Conservation (phyloP, 2,113 vertebrate species). For the Etheostoma spectabile region DNA sequence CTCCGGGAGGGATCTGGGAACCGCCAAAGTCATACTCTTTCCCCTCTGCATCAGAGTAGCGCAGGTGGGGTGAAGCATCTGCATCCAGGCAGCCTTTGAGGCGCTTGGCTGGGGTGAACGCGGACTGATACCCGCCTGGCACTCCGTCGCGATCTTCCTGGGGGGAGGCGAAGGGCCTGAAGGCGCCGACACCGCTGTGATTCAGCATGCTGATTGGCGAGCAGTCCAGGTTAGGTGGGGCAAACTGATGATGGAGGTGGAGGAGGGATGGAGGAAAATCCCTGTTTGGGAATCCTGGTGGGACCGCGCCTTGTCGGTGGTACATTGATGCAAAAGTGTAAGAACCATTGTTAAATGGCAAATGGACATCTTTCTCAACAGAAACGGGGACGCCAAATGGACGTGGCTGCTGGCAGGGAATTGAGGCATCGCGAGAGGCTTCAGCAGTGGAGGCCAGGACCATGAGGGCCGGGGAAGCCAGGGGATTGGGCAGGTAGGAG, state of each 20-base stretch:
- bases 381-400: conserved; percentile 98
- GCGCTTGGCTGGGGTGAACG: conserved; percentile 97
- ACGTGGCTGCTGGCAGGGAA: conserved; percentile 96
- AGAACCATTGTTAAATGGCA: conserved; percentile 98
- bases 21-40: conserved; percentile 98
- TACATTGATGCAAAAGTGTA: conserved; percentile 99
- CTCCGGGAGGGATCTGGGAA: conserved; percentile 91
- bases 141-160: conserved; percentile 94
- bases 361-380: conserved; percentile 97
- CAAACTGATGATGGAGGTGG: conserved; percentile 98
- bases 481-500: conserved; percentile 97
- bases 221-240: conserved; percentile 98
- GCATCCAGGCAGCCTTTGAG: conserved; percentile 98
- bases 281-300: conserved; percentile 94
- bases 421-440: conserved; percentile 97
- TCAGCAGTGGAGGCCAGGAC: conserved; percentile 98
- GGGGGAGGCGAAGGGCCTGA: conserved; percentile 95
- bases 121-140: conserved; percentile 96
- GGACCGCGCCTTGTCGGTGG: conserved; percentile 96
- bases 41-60: conserved; percentile 98
- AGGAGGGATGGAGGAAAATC: conserved; percentile 98
- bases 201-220: conserved; percentile 99
- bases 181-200: conserved; percentile 97
- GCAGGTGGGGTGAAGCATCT: conserved; percentile 95
- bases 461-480: conserved; percentile 98